phyloP scores from a whole-genome alignment of 2,888 invertebrate species.

The Acronicta leporina region DNA sequence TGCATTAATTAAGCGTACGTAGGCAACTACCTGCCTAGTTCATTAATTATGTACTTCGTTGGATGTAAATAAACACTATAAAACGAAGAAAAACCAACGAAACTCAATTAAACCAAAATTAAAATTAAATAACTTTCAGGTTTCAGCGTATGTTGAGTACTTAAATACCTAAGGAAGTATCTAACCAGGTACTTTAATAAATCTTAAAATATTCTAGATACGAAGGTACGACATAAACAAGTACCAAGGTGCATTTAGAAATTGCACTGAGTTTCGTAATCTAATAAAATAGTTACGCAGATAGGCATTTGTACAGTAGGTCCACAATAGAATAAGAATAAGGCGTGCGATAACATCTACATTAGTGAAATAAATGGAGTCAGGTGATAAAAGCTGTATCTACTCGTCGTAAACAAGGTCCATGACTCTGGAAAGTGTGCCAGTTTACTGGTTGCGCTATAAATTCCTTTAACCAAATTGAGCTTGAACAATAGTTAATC shows the following conservation, averaged over 20 bases:
- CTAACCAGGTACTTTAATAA: not conserved
- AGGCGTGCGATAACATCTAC: constrained; percentile 58
- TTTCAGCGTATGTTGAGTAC: not conserved
- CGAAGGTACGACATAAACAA: constrained; percentile 1
- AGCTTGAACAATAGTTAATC: not conserved
- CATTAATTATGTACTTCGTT: constrained; percentile 1
- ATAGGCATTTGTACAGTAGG: constrained; percentile 35
- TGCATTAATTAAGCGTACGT: constrained; percentile 6
- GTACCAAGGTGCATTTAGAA: constrained; percentile 27
- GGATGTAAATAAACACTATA: constrained; percentile 9
- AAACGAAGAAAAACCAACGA: constrained; percentile 16
- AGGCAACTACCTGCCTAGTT: constrained; percentile 1
- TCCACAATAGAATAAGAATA: constrained; percentile 61
- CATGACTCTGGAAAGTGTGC: constrained; percentile 75
- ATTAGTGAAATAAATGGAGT: constrained; percentile 60
- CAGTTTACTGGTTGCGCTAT: constrained; percentile 58
- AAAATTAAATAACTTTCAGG: not conserved
- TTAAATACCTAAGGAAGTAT: not conserved
- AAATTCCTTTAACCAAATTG: constrained; percentile 19
- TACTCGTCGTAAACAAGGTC: constrained; percentile 65
- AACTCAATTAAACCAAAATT: constrained; percentile 15
- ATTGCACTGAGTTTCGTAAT: constrained; percentile 35
- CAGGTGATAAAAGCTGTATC: constrained; percentile 56
- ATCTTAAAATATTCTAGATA: constrained; percentile 17
- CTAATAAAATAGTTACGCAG: constrained; percentile 28